A percentile compares a stretch with the other conserved stretches of the same genome.
phyloP scores from a whole-genome alignment of 2,888 invertebrate genomes.

The Embidobia sp. region DNA sequence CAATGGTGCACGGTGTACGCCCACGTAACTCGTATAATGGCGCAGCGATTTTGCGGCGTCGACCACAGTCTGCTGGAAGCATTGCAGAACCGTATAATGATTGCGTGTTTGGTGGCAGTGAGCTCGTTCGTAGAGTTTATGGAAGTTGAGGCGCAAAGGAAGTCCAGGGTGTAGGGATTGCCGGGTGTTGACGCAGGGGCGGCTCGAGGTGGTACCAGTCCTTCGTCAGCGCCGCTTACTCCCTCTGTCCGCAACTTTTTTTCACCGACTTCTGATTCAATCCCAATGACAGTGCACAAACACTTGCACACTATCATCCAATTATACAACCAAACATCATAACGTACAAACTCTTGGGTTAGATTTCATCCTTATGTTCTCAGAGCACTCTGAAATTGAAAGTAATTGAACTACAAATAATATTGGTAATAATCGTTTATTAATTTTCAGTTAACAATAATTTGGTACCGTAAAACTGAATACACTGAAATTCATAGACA shows the following conservation, averaged over 20 bases:
- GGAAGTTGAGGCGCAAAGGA: conserved; percentile 64
- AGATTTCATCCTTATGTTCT: no score
- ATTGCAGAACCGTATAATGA: conserved; percentile 74
- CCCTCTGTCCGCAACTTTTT: conserved; percentile 22
- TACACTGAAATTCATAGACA: conserved; percentile 55
- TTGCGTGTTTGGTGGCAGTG: conserved; percentile 78
- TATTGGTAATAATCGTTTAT: no score
- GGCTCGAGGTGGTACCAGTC: conserved; percentile 73
- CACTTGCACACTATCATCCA: no score
- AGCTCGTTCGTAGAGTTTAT: conserved; percentile 71
- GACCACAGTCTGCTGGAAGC: conserved; percentile 66
- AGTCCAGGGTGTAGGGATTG: conserved; percentile 59
- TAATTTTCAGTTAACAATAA: no score
- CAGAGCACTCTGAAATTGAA: no score
- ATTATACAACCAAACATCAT: no score
- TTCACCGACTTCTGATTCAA: conserved; percentile 25
- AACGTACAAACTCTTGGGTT: no score
- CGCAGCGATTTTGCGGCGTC: conserved; percentile 77
- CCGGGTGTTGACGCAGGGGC: conserved; percentile 72
- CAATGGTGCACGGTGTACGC: conserved; percentile 74
- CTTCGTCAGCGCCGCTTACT: conserved; percentile 27
- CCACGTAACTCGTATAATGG: conserved; percentile 80
- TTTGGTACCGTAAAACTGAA: conserved; percentile 14
- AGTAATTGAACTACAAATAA: no score
- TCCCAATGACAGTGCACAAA: conserved; percentile 18